Evolutionary conservation across 2,797 vertebrate species (phyloP).

Genomic region (Martes flavigula): DNA sequence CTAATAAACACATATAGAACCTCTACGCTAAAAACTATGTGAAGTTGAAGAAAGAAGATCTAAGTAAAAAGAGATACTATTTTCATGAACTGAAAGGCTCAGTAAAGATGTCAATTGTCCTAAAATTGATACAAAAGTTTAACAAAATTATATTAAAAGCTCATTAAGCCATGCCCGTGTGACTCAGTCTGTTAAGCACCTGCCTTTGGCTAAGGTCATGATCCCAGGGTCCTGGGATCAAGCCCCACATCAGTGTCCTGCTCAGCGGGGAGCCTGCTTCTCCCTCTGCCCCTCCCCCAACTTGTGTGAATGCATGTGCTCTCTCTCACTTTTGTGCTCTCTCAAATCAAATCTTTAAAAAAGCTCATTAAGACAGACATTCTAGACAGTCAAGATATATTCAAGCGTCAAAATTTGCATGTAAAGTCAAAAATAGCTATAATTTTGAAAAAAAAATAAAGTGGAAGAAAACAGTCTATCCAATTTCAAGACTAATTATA

Average conservation of each 20-base stretch:
- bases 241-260: no score
- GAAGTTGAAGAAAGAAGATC: background rate
- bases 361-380: background rate
- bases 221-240: background rate
- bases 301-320: rapidly evolving
- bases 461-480: background rate
- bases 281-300: background rate
- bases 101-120: background rate
- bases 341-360: background rate
- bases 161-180: background rate
- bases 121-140: background rate
- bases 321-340: background rate
- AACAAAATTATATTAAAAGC: background rate
- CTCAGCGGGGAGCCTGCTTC: background rate
- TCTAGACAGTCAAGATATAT: background rate
- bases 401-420: background rate
- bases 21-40: background rate
- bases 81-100: background rate
- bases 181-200: background rate
- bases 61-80: background rate
- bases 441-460: background rate
- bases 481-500: background rate
- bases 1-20: background rate
- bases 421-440: background rate
- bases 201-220: background rate